These are phyloP conservation scores for Falco columbarius DNA, from an alignment of 2,797 vertebrate species.

Conservation along the genomic window DNA sequence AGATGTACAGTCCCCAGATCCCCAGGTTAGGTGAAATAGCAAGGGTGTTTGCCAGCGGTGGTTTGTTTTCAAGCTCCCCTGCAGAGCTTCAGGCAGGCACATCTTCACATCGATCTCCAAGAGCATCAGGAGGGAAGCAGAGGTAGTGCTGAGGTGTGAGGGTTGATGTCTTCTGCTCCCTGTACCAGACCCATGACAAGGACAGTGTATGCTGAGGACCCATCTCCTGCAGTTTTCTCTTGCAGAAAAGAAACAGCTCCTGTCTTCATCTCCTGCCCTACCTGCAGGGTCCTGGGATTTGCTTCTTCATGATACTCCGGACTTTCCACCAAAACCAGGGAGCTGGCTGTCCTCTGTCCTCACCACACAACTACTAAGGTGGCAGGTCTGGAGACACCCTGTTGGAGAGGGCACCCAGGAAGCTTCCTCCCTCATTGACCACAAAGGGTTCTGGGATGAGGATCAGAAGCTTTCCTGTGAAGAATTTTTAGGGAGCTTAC, in stretches of 20 bases:
- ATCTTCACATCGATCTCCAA: background rate
- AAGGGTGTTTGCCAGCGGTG: background rate
- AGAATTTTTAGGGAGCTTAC: too few species aligned
- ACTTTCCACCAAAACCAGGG: background rate
- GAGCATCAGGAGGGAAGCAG: background rate
- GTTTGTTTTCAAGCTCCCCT: background rate
- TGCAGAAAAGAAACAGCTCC: background rate
- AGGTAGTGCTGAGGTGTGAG: background rate
- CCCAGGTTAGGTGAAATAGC: background rate
- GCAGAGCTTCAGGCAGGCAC: background rate
- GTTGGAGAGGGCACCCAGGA: rapidly evolving
- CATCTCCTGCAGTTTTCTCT: rapidly evolving
- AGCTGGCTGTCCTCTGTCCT: background rate
- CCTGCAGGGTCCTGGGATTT: background rate
- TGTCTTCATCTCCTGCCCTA: background rate
- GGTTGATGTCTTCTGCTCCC: background rate
- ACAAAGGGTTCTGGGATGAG: background rate
- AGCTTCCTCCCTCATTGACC: too few species aligned
- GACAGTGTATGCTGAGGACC: rapidly evolving
- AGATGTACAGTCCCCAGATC: background rate
- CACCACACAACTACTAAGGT: background rate
- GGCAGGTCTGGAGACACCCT: background rate
- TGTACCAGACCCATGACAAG: rapidly evolving
- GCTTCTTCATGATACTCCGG: background rate
- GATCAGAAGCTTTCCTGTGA: background rate